Evolutionary conservation across 1,140 invertebrate species (phyloP).

Genomic region (Drosophila suzukii): DNA sequence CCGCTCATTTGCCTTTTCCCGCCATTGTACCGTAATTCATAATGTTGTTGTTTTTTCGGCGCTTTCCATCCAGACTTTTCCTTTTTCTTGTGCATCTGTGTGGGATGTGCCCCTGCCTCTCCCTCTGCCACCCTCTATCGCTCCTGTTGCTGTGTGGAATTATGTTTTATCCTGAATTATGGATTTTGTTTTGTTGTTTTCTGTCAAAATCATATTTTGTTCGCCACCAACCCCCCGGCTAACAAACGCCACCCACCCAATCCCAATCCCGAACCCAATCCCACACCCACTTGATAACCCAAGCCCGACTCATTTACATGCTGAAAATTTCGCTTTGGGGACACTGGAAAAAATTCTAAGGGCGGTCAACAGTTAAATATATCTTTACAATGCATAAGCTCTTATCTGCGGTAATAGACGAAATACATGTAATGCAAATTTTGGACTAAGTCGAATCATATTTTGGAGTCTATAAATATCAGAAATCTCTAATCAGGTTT

Average conservation of each 20-base stretch:
- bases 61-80: slow-evolving; percentile 54
- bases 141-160: slow-evolving; percentile 70
- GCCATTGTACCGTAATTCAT: slow-evolving; percentile 72
- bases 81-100: slow-evolving; percentile 73
- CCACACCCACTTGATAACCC: slow-evolving; percentile 31
- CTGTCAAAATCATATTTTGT: slow-evolving; percentile 84
- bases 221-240: slow-evolving; percentile 34
- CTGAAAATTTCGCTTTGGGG: slow-evolving; percentile 53
- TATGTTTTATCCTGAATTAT: slow-evolving; percentile 85
- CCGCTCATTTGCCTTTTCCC: slow-evolving; percentile 60
- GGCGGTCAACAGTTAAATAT: not conserved
- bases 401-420: no score
- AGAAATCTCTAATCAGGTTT: no score
- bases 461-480: no score
- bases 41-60: slow-evolving; percentile 57
- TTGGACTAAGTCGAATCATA: no score
- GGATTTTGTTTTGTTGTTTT: slow-evolving; percentile 84
- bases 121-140: not conserved
- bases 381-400: no score
- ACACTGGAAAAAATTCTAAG: slow-evolving; percentile 15
- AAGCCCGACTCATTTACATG: slow-evolving; percentile 78
- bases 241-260: slow-evolving; percentile 6
- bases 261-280: not conserved
- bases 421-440: no score
- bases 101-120: slow-evolving; percentile 29